Percentiles rank a stretch among this genome's conserved stretches.
Evolutionary conservation across 2,113 vertebrate species (phyloP).

Genomic region (Pluvialis apricaria): DNA sequence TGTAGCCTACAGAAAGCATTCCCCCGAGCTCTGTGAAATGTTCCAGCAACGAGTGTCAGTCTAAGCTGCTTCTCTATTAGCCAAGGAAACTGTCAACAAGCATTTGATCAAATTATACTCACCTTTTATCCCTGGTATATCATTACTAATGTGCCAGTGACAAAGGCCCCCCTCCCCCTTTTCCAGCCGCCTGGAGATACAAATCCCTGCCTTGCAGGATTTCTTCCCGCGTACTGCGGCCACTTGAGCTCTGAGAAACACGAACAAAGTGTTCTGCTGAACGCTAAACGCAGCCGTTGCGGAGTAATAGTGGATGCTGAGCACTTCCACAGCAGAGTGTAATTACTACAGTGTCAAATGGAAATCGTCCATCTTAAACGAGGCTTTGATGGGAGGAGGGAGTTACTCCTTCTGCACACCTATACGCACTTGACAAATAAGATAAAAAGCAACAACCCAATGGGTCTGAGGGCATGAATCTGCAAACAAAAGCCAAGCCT

Average conservation of each 20-base stretch:
- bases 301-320: conserved; percentile 55
- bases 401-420: conserved; percentile 2
- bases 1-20: neutral
- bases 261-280: conserved; percentile 44
- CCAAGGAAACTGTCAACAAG: conserved; percentile 69
- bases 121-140: conserved; percentile 79
- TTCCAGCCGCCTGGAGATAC: neutral
- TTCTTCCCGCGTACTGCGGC: conserved; percentile 33
- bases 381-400: neutral
- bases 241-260: conserved; percentile 45
- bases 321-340: conserved; percentile 25
- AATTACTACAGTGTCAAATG: conserved; percentile 50
- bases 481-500: conserved; percentile 67
- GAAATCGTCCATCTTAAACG: conserved; percentile 49
- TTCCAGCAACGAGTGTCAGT: conserved; percentile 19
- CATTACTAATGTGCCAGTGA: conserved; percentile 69
- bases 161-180: conserved; percentile 66
- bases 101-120: conserved; percentile 76
- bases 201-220: conserved; percentile 60
- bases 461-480: conserved; percentile 48
- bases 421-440: conserved; percentile 36
- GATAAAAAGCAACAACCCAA: conserved; percentile 60
- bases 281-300: conserved; percentile 28
- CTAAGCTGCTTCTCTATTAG: conserved; percentile 64
- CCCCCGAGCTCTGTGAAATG: neutral